These are phyloP conservation scores for Geotrupes spiniger DNA, from an alignment of 2,888 invertebrate genomes.

Conservation along the genomic window DNA sequence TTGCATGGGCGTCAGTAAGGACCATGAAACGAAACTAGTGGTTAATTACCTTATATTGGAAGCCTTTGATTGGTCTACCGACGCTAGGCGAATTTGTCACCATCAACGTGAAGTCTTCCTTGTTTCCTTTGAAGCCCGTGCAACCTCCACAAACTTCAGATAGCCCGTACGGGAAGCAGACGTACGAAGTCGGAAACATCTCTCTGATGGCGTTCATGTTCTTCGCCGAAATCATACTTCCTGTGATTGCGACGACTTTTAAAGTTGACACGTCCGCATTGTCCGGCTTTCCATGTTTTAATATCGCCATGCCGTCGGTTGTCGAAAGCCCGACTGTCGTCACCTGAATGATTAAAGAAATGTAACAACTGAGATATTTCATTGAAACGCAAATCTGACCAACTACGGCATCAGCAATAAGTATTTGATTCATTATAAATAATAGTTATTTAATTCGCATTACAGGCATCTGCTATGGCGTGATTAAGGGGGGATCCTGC, in stretches of 20 bases:
- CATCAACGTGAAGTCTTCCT: constrained; percentile 31
- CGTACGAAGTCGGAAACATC: constrained; percentile 40
- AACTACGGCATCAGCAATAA: too few species aligned
- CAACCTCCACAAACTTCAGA: constrained; percentile 40
- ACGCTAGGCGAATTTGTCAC: constrained; percentile 32
- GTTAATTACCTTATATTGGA: constrained; percentile 34
- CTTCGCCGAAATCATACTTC: constrained; percentile 35
- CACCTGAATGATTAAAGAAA: constrained; percentile 30
- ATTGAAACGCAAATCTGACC: constrained; percentile 35
- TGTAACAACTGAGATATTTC: constrained; percentile 39
- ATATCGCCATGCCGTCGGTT: constrained; percentile 33
- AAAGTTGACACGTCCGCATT: constrained; percentile 39
- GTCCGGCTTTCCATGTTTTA: constrained; percentile 40
- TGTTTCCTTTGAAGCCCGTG: constrained; percentile 31
- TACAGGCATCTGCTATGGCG: too few species aligned
- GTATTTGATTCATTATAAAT: too few species aligned
- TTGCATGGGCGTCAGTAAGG: constrained; percentile 15
- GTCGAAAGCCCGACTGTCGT: constrained; percentile 35
- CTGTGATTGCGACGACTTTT: constrained; percentile 34
- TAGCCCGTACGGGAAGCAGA: constrained; percentile 40
- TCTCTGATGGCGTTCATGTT: constrained; percentile 36
- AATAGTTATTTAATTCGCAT: too few species aligned
- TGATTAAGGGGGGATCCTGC: too few species aligned
- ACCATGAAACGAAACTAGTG: neutral
- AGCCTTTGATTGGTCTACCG: constrained; percentile 33